phyloP scores from a whole-genome alignment of 2,113 vertebrate genomes.

The Pangasianodon gigas region DNA sequence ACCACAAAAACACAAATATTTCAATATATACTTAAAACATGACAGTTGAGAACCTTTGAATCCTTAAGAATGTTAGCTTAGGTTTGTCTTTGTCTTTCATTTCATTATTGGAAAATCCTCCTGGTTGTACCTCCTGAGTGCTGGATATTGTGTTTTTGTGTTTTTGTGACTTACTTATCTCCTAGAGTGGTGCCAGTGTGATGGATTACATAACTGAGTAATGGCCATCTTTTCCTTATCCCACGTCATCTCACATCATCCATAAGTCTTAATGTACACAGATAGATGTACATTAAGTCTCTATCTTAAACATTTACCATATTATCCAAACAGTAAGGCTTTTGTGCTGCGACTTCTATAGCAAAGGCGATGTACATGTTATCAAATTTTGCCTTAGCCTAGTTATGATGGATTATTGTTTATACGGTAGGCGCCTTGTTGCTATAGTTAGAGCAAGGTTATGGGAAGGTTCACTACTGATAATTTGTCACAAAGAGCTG shows the following conservation, averaged over 20 bases:
- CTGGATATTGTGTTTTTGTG: background rate
- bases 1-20: no score
- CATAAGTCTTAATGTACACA: background rate
- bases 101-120: background rate
- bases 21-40: no score
- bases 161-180: constrained; percentile 28
- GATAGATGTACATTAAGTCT: constrained; percentile 16
- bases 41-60: no score
- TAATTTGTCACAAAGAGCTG: background rate
- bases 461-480: background rate
- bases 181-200: constrained; percentile 59
- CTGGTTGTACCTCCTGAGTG: no score
- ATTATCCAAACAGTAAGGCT: background rate
- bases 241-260: constrained; percentile 4
- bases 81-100: background rate
- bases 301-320: constrained; percentile 18
- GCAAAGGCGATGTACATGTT: background rate
- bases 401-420: background rate
- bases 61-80: no score
- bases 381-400: background rate
- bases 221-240: constrained; percentile 42
- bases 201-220: constrained; percentile 59
- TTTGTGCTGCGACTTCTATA: background rate
- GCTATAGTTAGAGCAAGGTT: constrained; percentile 2
- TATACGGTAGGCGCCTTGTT: background rate